These are phyloP conservation scores for Atta cephalotes DNA, from an alignment of 1,140 invertebrate genomes.

Conservation along the genomic window DNA sequence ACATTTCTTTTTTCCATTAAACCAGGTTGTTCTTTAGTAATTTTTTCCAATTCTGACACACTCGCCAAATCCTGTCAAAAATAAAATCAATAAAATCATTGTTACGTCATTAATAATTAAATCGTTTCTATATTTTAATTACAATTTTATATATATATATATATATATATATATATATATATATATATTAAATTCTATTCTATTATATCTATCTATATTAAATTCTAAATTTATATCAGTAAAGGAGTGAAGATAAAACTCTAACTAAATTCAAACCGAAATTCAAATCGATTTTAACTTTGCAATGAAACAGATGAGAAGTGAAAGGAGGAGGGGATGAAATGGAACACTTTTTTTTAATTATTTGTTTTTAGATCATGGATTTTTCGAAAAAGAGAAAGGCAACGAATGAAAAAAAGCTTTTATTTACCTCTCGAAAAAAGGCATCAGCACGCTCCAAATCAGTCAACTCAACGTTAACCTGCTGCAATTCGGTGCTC, in stretches of 20 bases:
- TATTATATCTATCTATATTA: too few relatives aligned
- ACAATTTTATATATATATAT: neutral
- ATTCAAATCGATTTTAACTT: neutral
- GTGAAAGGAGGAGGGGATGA: neutral
- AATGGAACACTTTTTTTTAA: neutral
- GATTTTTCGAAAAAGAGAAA: neutral
- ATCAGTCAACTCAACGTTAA: constrained; percentile 81
- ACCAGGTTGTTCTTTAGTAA: constrained; percentile 85
- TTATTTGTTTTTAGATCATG: neutral
- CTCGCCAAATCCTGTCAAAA: constrained; percentile 81
- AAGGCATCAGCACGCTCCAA: constrained; percentile 82
- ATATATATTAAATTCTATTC: too few relatives aligned
- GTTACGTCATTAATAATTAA: constrained; percentile 19
- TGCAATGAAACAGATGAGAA: neutral
- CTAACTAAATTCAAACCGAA: neutral
- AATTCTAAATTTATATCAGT: neutral
- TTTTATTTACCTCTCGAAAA: constrained; percentile 82
- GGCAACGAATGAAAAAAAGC: neutral
- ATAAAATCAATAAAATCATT: constrained; percentile 7
- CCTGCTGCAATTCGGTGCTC: constrained; percentile 79
- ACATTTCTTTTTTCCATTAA: constrained; percentile 84
- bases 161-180: too few relatives aligned
- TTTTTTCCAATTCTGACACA: constrained; percentile 82
- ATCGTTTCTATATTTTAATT: neutral
- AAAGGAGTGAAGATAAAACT: neutral